Conservation (phyloP, 2,113 vertebrate genomes). For the Dicerorhinus sumatrensis region DNA sequence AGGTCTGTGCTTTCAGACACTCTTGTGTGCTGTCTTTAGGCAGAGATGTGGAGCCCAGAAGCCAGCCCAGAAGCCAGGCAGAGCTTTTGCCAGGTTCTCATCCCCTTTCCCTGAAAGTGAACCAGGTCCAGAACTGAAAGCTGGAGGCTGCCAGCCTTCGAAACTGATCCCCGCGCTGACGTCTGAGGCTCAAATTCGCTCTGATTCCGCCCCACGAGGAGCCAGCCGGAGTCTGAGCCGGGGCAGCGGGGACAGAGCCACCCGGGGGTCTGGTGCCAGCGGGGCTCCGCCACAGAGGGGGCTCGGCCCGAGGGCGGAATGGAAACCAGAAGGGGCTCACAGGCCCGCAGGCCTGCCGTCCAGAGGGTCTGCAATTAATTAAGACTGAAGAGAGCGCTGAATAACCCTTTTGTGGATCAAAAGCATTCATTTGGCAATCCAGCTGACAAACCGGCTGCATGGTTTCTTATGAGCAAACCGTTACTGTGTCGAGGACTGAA, state of each 20-base stretch:
- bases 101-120: not conserved
- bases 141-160: not conserved
- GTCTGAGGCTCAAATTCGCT: not conserved
- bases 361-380: constrained; percentile 86
- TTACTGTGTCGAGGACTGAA: constrained; percentile 80
- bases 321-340: constrained; percentile 84
- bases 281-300: not conserved
- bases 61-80: fast-evolving
- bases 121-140: fast-evolving
- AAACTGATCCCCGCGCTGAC: not conserved
- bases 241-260: not conserved
- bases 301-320: constrained; percentile 33
- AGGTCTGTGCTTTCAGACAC: too few species aligned
- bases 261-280: constrained; percentile 1
- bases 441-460: constrained; percentile 84
- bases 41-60: fast-evolving
- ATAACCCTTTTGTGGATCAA: constrained; percentile 87
- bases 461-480: constrained; percentile 82
- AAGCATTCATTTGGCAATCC: constrained; percentile 74
- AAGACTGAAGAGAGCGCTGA: constrained; percentile 83
- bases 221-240: fast-evolving
- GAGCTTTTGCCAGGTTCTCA: fast-evolving
- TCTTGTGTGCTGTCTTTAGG: not conserved
- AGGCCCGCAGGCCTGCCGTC: constrained; percentile 75
- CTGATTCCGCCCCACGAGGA: fast-evolving